Conservation (phyloP, 2,113 vertebrate species). For the Vombatus ursinus region DNA sequence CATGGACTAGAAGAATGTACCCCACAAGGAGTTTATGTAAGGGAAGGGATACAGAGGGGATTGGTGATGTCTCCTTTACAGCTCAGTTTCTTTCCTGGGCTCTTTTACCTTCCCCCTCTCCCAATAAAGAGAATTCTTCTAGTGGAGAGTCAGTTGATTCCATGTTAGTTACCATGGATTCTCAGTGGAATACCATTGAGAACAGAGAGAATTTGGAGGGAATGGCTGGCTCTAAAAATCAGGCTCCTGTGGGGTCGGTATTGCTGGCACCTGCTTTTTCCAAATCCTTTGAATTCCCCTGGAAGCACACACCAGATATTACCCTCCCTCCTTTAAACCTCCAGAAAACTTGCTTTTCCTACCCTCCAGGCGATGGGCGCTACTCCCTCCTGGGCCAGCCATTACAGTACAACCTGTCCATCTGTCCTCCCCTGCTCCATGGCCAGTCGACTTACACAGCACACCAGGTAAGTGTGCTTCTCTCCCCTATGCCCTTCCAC, state of each 20-base stretch:
- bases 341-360: background rate
- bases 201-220: slow-evolving; percentile 17
- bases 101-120: slow-evolving; percentile 11
- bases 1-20: slow-evolving; percentile 5
- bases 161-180: background rate
- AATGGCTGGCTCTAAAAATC: slow-evolving; percentile 21
- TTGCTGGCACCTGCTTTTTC: background rate
- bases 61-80: slow-evolving; percentile 14
- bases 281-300: background rate
- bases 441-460: slow-evolving; percentile 92
- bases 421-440: slow-evolving; percentile 94
- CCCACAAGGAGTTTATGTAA: background rate
- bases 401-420: slow-evolving; percentile 94
- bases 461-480: slow-evolving; percentile 91
- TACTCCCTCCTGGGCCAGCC: slow-evolving; percentile 97
- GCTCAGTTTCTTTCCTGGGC: background rate
- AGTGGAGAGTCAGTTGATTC: background rate
- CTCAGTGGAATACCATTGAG: background rate
- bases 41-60: slow-evolving; percentile 5
- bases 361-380: slow-evolving; percentile 89
- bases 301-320: background rate
- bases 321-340: background rate
- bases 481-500: too few species aligned
- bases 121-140: slow-evolving; percentile 26
- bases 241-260: background rate